Percentiles rank a stretch among this genome's conserved stretches.
These are phyloP conservation scores for Palythoa grandiflora DNA, from an alignment of 92 coral and sea anemone species.

Conservation along the genomic window DNA sequence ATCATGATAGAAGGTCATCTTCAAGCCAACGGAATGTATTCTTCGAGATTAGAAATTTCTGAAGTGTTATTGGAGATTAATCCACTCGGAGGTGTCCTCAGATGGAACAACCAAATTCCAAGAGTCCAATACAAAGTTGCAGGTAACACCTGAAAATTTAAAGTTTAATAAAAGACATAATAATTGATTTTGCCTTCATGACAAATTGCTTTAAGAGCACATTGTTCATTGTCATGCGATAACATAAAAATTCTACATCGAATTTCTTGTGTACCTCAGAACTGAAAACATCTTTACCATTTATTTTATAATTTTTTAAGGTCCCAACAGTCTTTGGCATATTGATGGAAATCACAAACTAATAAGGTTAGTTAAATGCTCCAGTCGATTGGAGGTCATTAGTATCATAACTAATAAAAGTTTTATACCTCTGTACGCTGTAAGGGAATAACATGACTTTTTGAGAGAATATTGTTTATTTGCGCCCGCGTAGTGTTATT, in stretches of 20 bases:
- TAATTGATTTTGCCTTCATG: not conserved
- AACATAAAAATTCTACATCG: not conserved
- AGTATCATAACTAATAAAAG: too few relatives aligned
- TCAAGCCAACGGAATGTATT: not conserved
- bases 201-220: too few relatives aligned
- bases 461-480: too few relatives aligned
- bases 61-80: conserved; percentile 4
- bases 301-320: not conserved
- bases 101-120: conserved; percentile 26
- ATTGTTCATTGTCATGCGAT: not conserved
- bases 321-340: conserved; percentile 1
- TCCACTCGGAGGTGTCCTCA: conserved; percentile 9
- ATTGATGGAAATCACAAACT: conserved; percentile 1
- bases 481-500: too few relatives aligned
- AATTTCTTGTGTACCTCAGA: too few relatives aligned
- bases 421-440: too few relatives aligned
- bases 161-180: not conserved
- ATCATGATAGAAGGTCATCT: conserved; percentile 30
- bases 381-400: too few relatives aligned
- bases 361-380: not conserved
- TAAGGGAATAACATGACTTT: too few relatives aligned
- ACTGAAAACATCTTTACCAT: not conserved
- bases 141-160: conserved; percentile 5
- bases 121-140: conserved; percentile 22
- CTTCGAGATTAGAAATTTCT: conserved; percentile 6